Evolutionary conservation across 2,113 vertebrate species (phyloP).

Genomic region (Nerophis ophidion): DNA sequence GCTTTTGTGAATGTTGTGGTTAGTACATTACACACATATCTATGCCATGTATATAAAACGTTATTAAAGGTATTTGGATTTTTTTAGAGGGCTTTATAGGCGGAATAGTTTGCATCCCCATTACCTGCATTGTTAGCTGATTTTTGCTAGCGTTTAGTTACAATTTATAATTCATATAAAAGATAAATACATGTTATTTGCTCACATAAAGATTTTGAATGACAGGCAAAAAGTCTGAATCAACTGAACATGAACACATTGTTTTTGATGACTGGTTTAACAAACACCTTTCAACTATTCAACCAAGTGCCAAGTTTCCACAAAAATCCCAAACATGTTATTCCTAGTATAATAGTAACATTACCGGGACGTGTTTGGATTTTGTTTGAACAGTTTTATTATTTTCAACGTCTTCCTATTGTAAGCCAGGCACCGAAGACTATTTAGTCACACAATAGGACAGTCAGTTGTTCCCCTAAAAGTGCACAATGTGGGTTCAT

Average conservation of each 20-base stretch:
- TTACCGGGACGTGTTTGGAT: not conserved
- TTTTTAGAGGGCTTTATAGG: too few relatives aligned
- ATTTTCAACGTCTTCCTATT: slow-evolving; percentile 6
- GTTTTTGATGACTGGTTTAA: not conserved
- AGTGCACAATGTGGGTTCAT: slow-evolving; percentile 31
- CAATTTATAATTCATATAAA: too few relatives aligned
- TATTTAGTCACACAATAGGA: slow-evolving; percentile 8
- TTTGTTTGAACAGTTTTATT: slow-evolving; percentile 3
- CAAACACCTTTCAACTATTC: not conserved
- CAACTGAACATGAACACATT: not conserved
- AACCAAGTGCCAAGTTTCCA: not conserved
- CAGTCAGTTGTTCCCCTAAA: slow-evolving; percentile 23
- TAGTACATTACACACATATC: too few relatives aligned
- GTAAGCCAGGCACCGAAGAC: not conserved
- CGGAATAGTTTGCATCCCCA: too few relatives aligned
- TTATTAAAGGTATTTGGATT: too few relatives aligned
- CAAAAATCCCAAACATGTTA: not conserved
- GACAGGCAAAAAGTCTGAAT: not conserved
- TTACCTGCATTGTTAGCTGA: too few relatives aligned
- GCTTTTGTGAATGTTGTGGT: not conserved
- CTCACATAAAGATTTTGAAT: too few relatives aligned
- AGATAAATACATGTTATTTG: too few relatives aligned
- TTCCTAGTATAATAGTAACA: not conserved
- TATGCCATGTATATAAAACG: too few relatives aligned
- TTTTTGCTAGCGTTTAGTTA: too few relatives aligned